Base-by-base conservation (phyloP, 2,888 invertebrate species). In the Chymomyza amoena region DNA sequence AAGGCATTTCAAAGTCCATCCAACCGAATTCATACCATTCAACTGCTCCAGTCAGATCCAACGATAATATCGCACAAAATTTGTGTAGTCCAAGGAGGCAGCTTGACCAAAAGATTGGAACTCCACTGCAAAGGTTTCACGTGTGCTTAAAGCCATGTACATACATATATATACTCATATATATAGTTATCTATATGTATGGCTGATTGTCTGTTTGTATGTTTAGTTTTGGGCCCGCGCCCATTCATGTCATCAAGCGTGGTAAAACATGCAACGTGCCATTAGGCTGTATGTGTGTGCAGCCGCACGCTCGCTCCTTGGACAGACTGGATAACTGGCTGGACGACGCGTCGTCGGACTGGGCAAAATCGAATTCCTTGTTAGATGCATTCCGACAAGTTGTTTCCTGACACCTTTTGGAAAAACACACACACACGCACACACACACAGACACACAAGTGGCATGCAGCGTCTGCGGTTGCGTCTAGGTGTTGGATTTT, bases 371-470 rank as follows among this genome's bases (percentile, higher is more conserved):
- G 90, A 91, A 91, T 91, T 91, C 91, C 92, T 91, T 91, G 92
- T 91, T 91, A 91, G 91, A 91, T 91, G 92, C 91, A 91, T 91
- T 90, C 90, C 91, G 91, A 91, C 91, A 91, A 91, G 90, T 91
- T 91, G 91, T 91, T 91, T 91, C 90, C 91, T 91, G 92, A 91
- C 91, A 91, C 91, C 90, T 91, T 90, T 89, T 87, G 87, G 90
- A 90, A 90, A 88, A 86, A 88, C 86, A 86, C 86, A 84, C 88
- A 86, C 88, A 86, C 79, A 84, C 80, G 71, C 64, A 28, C 15
- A 45, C 45, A 18, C 15, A 62, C 5, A 25, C 32, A 32, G 6
- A 1, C 32, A 32, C n/a, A n/a, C n/a, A n/a, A n/a, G n/a, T n/a
- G n/a, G 32, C 32, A 32, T 32, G 16, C 59, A 59, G 61, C 18